Conservation (phyloP, 2,888 invertebrate genomes). For the Agrochola litura region DNA sequence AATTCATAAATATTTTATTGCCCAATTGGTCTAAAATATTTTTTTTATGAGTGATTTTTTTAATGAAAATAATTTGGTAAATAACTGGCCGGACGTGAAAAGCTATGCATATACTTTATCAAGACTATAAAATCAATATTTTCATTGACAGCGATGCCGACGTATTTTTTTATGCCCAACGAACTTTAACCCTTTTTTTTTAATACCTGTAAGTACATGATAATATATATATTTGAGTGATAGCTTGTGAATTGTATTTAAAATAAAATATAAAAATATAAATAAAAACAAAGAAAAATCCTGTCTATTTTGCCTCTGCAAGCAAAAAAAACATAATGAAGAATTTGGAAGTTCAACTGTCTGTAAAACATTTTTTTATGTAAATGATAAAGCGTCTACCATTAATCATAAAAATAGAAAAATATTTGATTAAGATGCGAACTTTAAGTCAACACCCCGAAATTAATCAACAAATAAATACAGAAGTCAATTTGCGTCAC, state of each 20-base stretch:
- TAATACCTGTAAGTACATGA: too few relatives aligned
- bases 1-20: not conserved
- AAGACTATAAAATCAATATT: not conserved
- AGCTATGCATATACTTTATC: not conserved
- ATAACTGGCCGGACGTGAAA: not conserved
- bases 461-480: slow-evolving; percentile 38
- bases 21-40: not conserved
- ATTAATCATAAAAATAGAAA: slow-evolving; percentile 10
- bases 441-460: not conserved
- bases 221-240: not conserved
- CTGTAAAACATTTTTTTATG: not conserved
- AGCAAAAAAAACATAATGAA: not conserved
- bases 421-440: slow-evolving; percentile 9
- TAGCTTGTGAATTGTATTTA: not conserved
- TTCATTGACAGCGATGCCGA: not conserved
- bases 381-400: not conserved
- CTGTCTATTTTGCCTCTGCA: not conserved
- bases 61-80: not conserved
- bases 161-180: not conserved
- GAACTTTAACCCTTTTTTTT: not conserved
- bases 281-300: too few relatives aligned
- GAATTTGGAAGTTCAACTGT: not conserved
- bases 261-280: too few relatives aligned
- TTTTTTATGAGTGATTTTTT: not conserved
- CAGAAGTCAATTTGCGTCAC: slow-evolving; percentile 28